Evolutionary conservation across 2,888 invertebrate species (phyloP).

Genomic region (Acanthosoma haemorrhoidale): DNA sequence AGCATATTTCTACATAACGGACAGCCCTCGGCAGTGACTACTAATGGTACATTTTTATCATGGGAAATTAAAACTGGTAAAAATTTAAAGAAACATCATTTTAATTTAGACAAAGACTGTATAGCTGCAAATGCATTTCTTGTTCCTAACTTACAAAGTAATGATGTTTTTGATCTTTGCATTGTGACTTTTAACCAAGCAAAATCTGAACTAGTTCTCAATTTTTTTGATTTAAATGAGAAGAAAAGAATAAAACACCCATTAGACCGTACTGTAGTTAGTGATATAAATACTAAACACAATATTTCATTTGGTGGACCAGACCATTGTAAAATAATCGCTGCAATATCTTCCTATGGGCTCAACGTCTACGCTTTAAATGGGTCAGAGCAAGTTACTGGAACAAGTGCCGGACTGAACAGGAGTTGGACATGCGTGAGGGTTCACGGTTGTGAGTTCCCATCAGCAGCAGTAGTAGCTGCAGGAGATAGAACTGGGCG

Average conservation of each 20-base stretch:
- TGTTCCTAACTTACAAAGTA: background rate
- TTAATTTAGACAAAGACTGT: background rate
- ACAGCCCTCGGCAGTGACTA: conserved; percentile 53
- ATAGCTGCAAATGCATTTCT: conserved; percentile 5
- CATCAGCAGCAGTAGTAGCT: too few species aligned
- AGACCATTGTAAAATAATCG: conserved; percentile 1
- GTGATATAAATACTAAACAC: background rate
- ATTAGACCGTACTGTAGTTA: background rate
- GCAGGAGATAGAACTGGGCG: conserved; percentile 64
- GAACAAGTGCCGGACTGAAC: conserved; percentile 32
- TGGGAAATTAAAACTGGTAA: conserved; percentile 55
- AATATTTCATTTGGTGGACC: conserved; percentile 26
- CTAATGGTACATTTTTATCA: conserved; percentile 51
- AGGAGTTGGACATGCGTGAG: conserved; percentile 55
- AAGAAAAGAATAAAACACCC: conserved; percentile 2
- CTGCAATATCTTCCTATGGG: background rate
- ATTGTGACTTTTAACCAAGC: background rate
- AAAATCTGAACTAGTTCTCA: background rate
- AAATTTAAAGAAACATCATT: conserved; percentile 46
- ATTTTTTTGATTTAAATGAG: conserved; percentile 8
- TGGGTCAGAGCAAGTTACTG: background rate
- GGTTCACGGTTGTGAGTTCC: conserved; percentile 52
- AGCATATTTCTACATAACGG: conserved; percentile 49
- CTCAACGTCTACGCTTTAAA: conserved; percentile 25
- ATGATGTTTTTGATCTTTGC: conserved; percentile 1